These are phyloP conservation scores for Campylomormyrus tamandua DNA, from an alignment of 2,113 vertebrate genomes.

Conservation along the genomic window DNA sequence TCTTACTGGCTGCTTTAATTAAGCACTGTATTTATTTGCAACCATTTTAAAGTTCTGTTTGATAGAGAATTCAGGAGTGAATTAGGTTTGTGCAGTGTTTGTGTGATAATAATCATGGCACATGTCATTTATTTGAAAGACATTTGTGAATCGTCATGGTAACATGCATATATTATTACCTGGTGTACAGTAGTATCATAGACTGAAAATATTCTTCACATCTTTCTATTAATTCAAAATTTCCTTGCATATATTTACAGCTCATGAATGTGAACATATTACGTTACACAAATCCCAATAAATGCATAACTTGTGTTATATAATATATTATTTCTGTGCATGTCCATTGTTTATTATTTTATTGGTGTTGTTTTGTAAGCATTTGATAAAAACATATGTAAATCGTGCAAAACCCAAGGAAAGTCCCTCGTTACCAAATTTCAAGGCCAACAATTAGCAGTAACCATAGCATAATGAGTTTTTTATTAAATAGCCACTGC, in stretches of 20 bases:
- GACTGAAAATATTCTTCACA: not conserved
- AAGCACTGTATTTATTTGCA: not conserved
- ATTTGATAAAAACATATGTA: not conserved
- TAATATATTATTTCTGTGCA: not conserved
- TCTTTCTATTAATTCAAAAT: not conserved
- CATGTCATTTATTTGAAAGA: conserved; percentile 5
- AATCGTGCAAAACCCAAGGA: not conserved
- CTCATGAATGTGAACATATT: not conserved
- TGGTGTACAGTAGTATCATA: not conserved
- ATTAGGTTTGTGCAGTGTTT: not conserved
- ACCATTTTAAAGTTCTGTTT: not conserved
- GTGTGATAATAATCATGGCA: not conserved
- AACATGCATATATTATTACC: not conserved
- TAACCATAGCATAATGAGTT: not conserved
- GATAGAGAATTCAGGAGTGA: not conserved
- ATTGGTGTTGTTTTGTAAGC: not conserved
- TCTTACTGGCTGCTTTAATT: not conserved
- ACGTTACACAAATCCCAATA: not conserved
- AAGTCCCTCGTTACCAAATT: not conserved
- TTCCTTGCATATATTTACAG: not conserved
- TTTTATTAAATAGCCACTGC: not conserved
- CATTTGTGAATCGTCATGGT: conserved; percentile 9
- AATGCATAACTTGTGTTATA: not conserved
- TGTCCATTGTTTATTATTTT: not conserved
- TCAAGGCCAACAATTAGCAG: not conserved